These are phyloP conservation scores for Holacanthella duospinosa DNA, from an alignment of 2,888 invertebrate species.

Conservation along the genomic window DNA sequence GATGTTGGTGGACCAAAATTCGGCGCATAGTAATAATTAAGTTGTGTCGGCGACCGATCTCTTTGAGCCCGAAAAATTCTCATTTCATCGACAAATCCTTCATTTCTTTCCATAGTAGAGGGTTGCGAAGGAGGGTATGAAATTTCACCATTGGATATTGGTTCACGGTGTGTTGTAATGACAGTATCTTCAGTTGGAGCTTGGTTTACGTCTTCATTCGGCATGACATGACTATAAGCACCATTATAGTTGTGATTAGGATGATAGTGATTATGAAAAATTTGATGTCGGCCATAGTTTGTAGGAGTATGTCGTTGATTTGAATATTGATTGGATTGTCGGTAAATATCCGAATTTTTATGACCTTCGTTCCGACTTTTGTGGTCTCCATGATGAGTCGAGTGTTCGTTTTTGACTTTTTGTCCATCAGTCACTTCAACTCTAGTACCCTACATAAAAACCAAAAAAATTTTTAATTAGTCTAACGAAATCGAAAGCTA, in stretches of 20 bases:
- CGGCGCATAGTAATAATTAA: conserved; percentile 18
- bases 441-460: conserved; percentile 24
- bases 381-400: conserved; percentile 27
- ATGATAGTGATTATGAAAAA: conserved; percentile 15
- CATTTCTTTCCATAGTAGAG: background rate
- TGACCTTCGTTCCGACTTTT: conserved; percentile 29
- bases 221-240: conserved; percentile 14
- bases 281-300: conserved; percentile 3
- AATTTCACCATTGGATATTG: background rate
- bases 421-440: conserved; percentile 33
- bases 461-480: background rate
- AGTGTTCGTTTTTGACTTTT: conserved; percentile 34
- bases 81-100: conserved; percentile 20
- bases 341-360: conserved; percentile 28
- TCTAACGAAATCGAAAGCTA: background rate
- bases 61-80: conserved; percentile 26
- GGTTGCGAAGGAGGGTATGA: background rate
- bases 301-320: background rate
- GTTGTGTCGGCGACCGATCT: conserved; percentile 13
- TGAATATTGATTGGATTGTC: conserved; percentile 12
- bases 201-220: background rate
- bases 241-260: conserved; percentile 26
- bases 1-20: conserved; percentile 20
- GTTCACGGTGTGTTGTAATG: background rate
- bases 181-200: background rate